Conservation (phyloP, 2,113 vertebrate genomes). For the Patagioenas fasciata region DNA sequence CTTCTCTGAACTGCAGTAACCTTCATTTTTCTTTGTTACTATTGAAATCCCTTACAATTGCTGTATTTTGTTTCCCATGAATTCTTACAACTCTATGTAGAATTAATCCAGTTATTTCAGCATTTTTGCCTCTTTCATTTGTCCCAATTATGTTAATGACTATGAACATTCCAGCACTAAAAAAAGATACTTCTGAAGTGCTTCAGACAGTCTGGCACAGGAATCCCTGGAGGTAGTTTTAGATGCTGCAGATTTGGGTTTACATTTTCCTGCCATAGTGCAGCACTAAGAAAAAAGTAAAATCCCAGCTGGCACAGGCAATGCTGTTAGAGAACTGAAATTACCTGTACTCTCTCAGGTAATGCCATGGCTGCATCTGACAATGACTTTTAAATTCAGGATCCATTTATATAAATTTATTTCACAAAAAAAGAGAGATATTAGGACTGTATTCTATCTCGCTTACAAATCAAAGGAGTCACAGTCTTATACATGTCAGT, state of each 20-base stretch:
- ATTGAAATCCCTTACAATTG: neutral
- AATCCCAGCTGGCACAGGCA: neutral
- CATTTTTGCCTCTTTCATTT: neutral
- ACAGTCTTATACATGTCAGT: neutral
- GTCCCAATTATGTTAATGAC: neutral
- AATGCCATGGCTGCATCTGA: neutral
- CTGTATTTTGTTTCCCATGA: neutral
- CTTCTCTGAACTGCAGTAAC: neutral
- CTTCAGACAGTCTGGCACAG: neutral
- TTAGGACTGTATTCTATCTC: neutral
- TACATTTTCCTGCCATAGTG: neutral
- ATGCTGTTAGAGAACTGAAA: neutral
- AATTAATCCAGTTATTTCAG: neutral
- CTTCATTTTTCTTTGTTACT: neutral
- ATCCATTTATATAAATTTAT: neutral
- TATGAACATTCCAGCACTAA: neutral
- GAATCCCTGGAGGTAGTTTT: neutral
- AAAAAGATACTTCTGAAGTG: neutral
- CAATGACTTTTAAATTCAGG: neutral
- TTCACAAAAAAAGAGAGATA: neutral
- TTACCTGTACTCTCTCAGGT: neutral
- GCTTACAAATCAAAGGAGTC: neutral
- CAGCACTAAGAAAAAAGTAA: neutral
- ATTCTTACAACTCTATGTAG: neutral
- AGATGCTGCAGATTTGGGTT: neutral